Evolutionary conservation across 1,140 invertebrate species (phyloP).

Genomic region (Harlomillsia oculata): DNA sequence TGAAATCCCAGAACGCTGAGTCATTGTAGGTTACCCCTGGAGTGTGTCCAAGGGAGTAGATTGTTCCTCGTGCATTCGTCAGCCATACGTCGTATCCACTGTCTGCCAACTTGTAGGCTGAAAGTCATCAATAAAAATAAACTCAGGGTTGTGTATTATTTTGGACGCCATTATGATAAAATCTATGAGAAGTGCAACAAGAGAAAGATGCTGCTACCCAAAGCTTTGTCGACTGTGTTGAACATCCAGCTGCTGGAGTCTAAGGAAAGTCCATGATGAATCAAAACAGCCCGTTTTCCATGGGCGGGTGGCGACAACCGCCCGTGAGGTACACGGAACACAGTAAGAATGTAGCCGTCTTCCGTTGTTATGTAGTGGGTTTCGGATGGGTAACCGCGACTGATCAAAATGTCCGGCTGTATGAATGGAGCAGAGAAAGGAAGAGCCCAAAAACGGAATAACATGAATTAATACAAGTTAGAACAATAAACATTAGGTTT

Average conservation of each 20-base stretch:
- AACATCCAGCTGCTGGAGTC: constrained; percentile 66
- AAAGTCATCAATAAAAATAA: too few species aligned
- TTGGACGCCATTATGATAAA: background rate
- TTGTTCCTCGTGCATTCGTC: constrained; percentile 38
- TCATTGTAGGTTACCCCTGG: too few species aligned
- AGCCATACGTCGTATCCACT: constrained; percentile 67
- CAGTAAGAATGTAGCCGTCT: constrained; percentile 48
- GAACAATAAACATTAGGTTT: too few species aligned
- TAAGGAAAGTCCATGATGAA: constrained; percentile 65
- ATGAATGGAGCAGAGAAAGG: too few species aligned
- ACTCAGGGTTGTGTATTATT: background rate
- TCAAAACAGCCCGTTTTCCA: constrained; percentile 34
- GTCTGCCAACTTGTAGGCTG: constrained; percentile 53
- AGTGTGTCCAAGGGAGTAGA: too few species aligned
- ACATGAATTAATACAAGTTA: too few species aligned
- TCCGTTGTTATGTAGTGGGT: constrained; percentile 37
- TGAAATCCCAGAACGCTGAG: too few species aligned
- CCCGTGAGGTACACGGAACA: constrained; percentile 47
- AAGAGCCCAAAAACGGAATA: too few species aligned
- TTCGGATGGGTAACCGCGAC: constrained; percentile 12
- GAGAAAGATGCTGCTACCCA: constrained; percentile 38
- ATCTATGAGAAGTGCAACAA: background rate
- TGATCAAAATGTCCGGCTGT: constrained; percentile 18
- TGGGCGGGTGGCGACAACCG: too few species aligned
- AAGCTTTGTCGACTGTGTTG: constrained; percentile 50